Evolutionary conservation across 2,113 vertebrate species (phyloP).

Genomic region (Crocuta crocuta): DNA sequence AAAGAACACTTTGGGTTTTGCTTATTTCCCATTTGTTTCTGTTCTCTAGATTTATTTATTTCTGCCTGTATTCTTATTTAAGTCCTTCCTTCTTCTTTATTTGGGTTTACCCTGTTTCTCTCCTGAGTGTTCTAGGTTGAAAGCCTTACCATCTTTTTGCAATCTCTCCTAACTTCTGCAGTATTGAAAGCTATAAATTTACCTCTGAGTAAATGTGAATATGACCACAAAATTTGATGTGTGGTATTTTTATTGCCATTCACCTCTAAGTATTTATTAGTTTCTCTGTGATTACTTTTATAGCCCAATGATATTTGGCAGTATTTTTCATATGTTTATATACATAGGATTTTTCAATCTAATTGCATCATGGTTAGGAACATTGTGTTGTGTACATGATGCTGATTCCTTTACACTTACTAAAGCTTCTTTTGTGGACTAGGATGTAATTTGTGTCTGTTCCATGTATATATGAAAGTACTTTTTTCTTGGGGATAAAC

Average conservation of each 20-base stretch:
- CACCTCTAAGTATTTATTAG: neutral
- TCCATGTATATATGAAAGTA: neutral
- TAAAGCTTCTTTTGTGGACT: neutral
- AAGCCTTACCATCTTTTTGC: neutral
- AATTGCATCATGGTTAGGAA: neutral
- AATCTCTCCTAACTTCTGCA: neutral
- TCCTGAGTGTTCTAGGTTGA: neutral
- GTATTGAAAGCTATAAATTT: neutral
- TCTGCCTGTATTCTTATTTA: neutral
- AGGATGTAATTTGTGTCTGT: neutral
- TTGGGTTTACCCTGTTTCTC: neutral
- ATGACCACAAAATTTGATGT: neutral
- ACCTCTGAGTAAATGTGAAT: neutral
- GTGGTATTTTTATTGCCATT: neutral
- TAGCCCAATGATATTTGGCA: neutral
- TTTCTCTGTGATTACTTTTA: neutral
- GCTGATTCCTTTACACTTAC: slow-evolving; percentile 22
- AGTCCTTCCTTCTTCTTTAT: neutral
- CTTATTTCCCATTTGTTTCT: slow-evolving; percentile 7
- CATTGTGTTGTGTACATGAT: neutral
- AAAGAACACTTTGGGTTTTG: neutral
- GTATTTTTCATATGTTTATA: neutral
- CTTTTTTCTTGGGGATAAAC: neutral
- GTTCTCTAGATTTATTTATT: neutral
- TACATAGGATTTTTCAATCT: neutral